These are phyloP conservation scores for Lissonota sp. DNA, from an alignment of 2,888 invertebrate genomes.

Conservation along the genomic window DNA sequence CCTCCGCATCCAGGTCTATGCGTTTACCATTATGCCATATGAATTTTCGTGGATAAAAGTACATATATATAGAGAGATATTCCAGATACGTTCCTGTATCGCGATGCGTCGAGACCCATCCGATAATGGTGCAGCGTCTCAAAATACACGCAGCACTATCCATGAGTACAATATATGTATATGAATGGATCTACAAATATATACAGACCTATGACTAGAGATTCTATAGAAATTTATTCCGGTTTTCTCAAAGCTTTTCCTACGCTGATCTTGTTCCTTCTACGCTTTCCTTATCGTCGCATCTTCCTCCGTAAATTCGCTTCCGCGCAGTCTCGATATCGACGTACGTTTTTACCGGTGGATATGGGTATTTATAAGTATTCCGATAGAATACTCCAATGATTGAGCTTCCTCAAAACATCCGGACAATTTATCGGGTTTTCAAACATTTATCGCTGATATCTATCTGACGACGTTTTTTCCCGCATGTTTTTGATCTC, in stretches of 20 bases:
- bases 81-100: constrained; percentile 8
- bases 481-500: no score
- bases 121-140: constrained; percentile 3
- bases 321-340: not conserved
- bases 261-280: not conserved
- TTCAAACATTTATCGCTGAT: no score
- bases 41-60: no score
- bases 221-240: not conserved
- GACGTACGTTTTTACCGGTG: not conserved
- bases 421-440: no score
- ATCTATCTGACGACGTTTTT: no score
- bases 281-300: not conserved
- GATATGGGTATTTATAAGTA: not conserved
- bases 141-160: not conserved
- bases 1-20: not conserved
- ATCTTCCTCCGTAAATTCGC: not conserved
- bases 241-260: not conserved
- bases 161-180: no score
- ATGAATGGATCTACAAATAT: no score
- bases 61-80: not conserved
- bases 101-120: constrained; percentile 4
- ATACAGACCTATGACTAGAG: not conserved
- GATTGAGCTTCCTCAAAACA: no score
- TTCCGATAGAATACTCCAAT: no score
- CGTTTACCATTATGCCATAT: no score